Conservation (phyloP, 92 coral and sea anemone genomes). For the Phenganax marumi region DNA sequence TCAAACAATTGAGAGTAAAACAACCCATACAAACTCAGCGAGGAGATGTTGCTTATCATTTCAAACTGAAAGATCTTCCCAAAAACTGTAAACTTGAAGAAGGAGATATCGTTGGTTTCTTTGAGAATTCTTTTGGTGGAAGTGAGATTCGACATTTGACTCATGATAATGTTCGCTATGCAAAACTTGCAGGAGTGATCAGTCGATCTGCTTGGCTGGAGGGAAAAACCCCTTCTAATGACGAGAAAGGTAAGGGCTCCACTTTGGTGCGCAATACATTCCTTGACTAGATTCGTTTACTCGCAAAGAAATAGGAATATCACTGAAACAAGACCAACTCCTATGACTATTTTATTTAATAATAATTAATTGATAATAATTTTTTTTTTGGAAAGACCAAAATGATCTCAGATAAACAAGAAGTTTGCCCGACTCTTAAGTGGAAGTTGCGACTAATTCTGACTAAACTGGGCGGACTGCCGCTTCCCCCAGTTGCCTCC, state of each 20-base stretch:
- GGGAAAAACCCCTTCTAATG: slow-evolving; percentile 68
- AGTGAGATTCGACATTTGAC: slow-evolving; percentile 75
- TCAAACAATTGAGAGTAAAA: slow-evolving; percentile 71
- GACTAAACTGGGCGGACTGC: too few relatives aligned
- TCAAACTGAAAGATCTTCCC: slow-evolving; percentile 63
- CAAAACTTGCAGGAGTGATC: slow-evolving; percentile 87
- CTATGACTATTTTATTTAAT: too few relatives aligned
- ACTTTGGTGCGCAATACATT: too few relatives aligned
- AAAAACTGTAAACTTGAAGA: slow-evolving; percentile 71
- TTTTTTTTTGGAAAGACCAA: too few relatives aligned
- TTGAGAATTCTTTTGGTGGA: slow-evolving; percentile 65
- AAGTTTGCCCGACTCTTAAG: too few relatives aligned
- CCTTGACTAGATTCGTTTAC: too few relatives aligned
- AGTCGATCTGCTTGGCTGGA: slow-evolving; percentile 98
- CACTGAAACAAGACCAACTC: too few relatives aligned
- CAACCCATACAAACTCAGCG: slow-evolving; percentile 84
- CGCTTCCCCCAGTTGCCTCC: too few relatives aligned
- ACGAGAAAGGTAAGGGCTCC: slow-evolving; percentile 56
- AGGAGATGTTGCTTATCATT: slow-evolving; percentile 94
- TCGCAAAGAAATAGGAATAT: too few relatives aligned
- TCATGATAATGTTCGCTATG: slow-evolving; percentile 67
- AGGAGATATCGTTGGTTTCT: slow-evolving; percentile 91
- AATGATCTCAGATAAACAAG: too few relatives aligned
- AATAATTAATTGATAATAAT: too few relatives aligned
- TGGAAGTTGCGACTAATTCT: too few relatives aligned